Percentiles rank a stretch among this genome's conserved stretches.
Evolutionary conservation across 2,113 vertebrate genomes (phyloP).

Genomic region (Alligator mississippiensis): DNA sequence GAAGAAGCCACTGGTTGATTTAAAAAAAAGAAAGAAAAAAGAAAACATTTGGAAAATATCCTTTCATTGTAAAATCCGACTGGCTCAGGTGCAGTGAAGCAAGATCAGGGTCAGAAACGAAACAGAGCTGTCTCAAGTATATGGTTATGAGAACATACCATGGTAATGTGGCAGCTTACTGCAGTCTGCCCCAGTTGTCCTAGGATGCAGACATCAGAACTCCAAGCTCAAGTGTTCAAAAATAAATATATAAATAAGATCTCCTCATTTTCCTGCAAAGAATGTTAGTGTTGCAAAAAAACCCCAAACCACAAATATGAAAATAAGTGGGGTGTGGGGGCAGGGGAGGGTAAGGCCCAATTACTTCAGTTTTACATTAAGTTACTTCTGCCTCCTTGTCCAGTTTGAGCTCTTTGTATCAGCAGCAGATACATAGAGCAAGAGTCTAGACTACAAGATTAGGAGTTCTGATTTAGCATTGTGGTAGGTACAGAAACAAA

Average conservation of each 20-base stretch:
- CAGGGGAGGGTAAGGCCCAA: not conserved
- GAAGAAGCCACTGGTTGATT: rapidly evolving
- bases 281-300: not conserved
- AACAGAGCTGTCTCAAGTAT: not conserved
- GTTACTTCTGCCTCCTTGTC: not conserved
- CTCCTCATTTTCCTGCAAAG: rapidly evolving
- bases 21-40: not conserved
- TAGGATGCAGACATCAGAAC: rapidly evolving
- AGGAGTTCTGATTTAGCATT: rapidly evolving
- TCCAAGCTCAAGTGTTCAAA: not conserved
- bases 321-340: not conserved
- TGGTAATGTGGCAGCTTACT: rapidly evolving
- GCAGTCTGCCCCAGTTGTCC: rapidly evolving
- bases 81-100: not conserved
- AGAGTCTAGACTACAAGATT: rapidly evolving
- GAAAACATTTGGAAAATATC: too few relatives aligned
- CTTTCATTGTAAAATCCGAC: rapidly evolving
- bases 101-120: not conserved
- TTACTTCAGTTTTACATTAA: not conserved
- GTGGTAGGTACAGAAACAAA: not conserved
- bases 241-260: not conserved
- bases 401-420: rapidly evolving
- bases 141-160: not conserved
- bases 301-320: not conserved
- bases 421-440: not conserved